Evolutionary conservation across 2,888 invertebrate genomes (phyloP), one percentile per base, ranked within the genome.

Genomic region (Eubasilissa splendida): DNA sequence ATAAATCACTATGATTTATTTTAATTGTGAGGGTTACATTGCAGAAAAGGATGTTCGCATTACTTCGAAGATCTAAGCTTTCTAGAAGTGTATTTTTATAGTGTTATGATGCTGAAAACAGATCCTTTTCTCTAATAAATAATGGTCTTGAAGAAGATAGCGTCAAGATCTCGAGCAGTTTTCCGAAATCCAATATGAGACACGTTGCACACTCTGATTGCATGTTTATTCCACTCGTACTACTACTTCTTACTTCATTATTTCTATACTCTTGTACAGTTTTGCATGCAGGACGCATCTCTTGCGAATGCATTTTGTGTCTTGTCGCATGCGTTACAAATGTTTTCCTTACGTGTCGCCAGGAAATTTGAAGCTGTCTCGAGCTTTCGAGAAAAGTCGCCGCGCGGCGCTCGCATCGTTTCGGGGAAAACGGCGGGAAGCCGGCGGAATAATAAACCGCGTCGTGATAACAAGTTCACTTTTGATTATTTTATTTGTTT

Each of bases 311-410:
- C 42, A 63, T 63, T 63, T 68, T 22, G 77, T 70, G 22, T 53
- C 52, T 14, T 70, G 70, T 70, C 14, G 70, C 70, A 52, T 59
- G 74, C 79, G 79, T 75, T 75, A 58, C 79, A 65, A 79, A 79
- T 79, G 73, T 79, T 79, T 74, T 79, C 79, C 65, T 74, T 79
- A 79, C 79, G 56, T 50, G 65, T 74, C 54, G 60, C 12, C 60
- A 53, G 78, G 63, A 68, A 50, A 66, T 68, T 77, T 77, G 14
- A 33, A 33, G 42, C 14, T 33, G 65, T 65, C 10, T 33, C 14
- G 56, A 73, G 71, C 56, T 56, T 73, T 73, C 33, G 31, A 56
- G 71, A 56, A 73, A 54, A 10, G 58, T 56, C 71, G 33, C 71
- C 22, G 58, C 42, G 71, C 22, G 71, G 71, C 71, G 71, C 58